Percentiles rank a stretch among this genome's conserved stretches.
phyloP scores from a whole-genome alignment of 2,113 vertebrate species.

The Orientallactaga bullata region DNA sequence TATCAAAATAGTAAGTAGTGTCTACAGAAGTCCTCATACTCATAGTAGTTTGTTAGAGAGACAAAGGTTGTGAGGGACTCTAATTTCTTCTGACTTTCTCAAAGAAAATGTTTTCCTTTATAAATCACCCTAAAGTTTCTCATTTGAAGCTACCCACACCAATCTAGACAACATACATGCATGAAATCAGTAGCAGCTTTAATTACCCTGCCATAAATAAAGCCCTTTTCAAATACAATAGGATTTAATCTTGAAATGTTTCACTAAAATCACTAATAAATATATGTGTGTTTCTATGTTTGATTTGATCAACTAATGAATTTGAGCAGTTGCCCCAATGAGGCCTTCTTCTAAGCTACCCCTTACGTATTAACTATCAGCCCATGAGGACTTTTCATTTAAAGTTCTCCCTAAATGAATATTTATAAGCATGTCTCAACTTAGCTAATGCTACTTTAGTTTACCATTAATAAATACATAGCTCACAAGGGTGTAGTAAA shows the following conservation, averaged over 20 bases:
- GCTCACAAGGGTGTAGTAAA: conserved; percentile 45
- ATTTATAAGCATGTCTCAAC: conserved; percentile 30
- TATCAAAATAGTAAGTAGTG: background rate
- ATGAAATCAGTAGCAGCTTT: conserved; percentile 16
- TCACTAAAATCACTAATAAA: background rate
- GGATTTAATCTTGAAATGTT: conserved; percentile 42
- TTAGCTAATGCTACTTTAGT: conserved; percentile 48
- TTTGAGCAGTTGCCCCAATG: background rate
- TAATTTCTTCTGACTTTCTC: background rate
- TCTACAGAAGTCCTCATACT: background rate
- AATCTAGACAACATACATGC: background rate
- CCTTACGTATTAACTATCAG: background rate
- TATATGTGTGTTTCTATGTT: background rate
- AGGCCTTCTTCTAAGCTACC: background rate
- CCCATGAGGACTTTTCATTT: conserved; percentile 12
- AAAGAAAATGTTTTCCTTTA: conserved; percentile 8
- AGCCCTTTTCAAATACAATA: conserved; percentile 46
- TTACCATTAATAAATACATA: conserved; percentile 61
- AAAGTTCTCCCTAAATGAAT: conserved; percentile 31
- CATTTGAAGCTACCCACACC: background rate
- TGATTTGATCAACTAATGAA: background rate
- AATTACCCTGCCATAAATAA: conserved; percentile 46
- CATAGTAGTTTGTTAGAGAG: background rate
- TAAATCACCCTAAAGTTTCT: conserved; percentile 35
- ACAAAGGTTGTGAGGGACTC: background rate